phyloP scores from a whole-genome alignment of 2,888 invertebrate genomes.

The Thymelicus lineola region DNA sequence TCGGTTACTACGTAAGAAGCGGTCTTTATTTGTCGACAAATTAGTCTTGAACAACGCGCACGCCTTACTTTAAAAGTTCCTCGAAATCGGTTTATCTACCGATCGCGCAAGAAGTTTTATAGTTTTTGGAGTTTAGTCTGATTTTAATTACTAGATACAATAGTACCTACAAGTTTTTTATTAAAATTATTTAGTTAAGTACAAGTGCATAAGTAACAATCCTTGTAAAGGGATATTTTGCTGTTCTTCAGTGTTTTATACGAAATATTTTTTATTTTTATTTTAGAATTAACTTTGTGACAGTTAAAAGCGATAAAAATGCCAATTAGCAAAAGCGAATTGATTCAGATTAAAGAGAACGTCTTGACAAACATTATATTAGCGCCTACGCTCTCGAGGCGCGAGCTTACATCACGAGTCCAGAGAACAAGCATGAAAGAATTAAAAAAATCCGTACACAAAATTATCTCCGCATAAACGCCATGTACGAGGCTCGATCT shows the following conservation, averaged over 20 bases:
- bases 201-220: too few relatives aligned
- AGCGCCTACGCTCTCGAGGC: conserved; percentile 52
- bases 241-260: conserved; percentile 66
- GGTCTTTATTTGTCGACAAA: conserved; percentile 75
- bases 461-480: conserved; percentile 85
- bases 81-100: conserved; percentile 74
- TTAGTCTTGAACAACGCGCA: conserved; percentile 61
- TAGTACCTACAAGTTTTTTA: conserved; percentile 35
- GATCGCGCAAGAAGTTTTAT: conserved; percentile 79
- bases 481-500: conserved; percentile 82
- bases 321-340: conserved; percentile 34
- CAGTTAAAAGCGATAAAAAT: conserved; percentile 21
- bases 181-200: too few relatives aligned
- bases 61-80: conserved; percentile 67
- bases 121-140: conserved; percentile 76
- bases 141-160: conserved; percentile 75
- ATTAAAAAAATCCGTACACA: conserved; percentile 74
- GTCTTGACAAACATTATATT: conserved; percentile 43
- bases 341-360: conserved; percentile 34
- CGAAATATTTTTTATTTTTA: conserved; percentile 38
- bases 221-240: too few relatives aligned
- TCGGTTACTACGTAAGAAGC: conserved; percentile 56
- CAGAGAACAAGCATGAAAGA: conserved; percentile 61
- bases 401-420: conserved; percentile 52
- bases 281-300: conserved; percentile 23